Conservation (phyloP, 2,797 vertebrate genomes). For the Xenopus petersii region DNA sequence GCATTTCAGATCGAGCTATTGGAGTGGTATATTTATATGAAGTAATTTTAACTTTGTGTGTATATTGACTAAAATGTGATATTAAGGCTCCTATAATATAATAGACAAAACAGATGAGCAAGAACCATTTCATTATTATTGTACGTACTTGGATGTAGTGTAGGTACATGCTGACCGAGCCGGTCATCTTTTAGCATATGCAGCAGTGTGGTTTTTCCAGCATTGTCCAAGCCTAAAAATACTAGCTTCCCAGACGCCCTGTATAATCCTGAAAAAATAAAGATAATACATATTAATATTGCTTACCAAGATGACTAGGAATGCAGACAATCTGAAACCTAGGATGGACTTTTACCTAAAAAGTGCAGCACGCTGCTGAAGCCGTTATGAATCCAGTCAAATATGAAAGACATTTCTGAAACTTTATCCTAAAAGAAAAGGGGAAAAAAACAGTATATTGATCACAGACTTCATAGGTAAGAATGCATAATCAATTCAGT, state of each 20-base stretch:
- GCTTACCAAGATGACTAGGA: background rate
- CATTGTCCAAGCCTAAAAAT: conserved; percentile 94
- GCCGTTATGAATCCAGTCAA: conserved; percentile 92
- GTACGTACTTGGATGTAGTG: conserved; percentile 87
- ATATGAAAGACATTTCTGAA: conserved; percentile 88
- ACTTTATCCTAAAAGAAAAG: background rate
- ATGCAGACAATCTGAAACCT: background rate
- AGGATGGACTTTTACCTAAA: conserved; percentile 72
- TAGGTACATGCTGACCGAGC: conserved; percentile 92
- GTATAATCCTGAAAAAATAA: conserved; percentile 78
- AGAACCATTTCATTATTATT: background rate
- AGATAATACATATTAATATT: conserved; percentile 3
- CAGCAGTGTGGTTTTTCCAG: conserved; percentile 93
- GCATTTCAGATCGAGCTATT: too few species aligned
- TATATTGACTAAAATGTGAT: too few species aligned
- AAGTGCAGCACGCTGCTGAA: conserved; percentile 92
- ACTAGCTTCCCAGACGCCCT: conserved; percentile 93
- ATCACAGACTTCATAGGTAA: too few species aligned
- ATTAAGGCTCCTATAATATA: too few species aligned
- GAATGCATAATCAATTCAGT: too few species aligned
- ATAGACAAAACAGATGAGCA: too few species aligned
- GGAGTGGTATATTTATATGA: too few species aligned
- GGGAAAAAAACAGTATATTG: too few species aligned
- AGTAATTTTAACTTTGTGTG: too few species aligned
- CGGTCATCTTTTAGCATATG: conserved; percentile 97